Conservation (phyloP, 2,888 invertebrate genomes). For the Scelioninae gen. 2 region DNA sequence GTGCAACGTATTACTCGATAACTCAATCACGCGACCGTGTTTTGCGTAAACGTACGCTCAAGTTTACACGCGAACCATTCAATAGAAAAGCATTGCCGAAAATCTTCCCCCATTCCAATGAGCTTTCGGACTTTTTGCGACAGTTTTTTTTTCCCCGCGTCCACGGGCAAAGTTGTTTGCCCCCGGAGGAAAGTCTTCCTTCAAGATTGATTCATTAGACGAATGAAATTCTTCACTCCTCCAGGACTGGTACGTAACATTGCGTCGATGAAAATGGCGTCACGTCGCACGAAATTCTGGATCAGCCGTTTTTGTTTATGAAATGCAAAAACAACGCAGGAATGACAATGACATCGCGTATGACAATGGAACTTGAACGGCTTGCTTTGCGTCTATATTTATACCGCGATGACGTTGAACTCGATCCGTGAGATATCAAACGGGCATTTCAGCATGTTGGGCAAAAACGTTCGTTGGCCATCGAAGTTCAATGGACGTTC, state of each 20-base stretch:
- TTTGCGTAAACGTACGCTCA: too few relatives aligned
- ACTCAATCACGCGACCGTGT: too few relatives aligned
- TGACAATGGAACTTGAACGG: constrained; percentile 53
- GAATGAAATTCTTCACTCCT: constrained; percentile 47
- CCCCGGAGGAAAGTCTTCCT: constrained; percentile 16
- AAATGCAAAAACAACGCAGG: constrained; percentile 45
- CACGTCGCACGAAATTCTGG: constrained; percentile 48
- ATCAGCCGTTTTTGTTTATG: constrained; percentile 58
- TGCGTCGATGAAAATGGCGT: constrained; percentile 48
- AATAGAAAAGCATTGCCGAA: too few relatives aligned
- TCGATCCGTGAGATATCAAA: constrained; percentile 48
- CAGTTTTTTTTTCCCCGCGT: not conserved
- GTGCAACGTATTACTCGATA: too few relatives aligned
- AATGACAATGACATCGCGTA: constrained; percentile 54
- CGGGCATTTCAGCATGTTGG: constrained; percentile 26
- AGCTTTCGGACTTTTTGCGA: too few relatives aligned
- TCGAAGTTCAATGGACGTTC: constrained; percentile 36
- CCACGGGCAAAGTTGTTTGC: constrained; percentile 4
- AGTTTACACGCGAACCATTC: too few relatives aligned
- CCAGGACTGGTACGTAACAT: constrained; percentile 43
- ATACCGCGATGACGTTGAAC: constrained; percentile 52
- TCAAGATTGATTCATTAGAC: constrained; percentile 50
- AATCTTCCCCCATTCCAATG: too few relatives aligned
- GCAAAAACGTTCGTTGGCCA: constrained; percentile 22
- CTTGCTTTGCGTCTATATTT: constrained; percentile 50